Percentiles rank a stretch among this genome's conserved stretches.
Conservation (phyloP, 2,113 vertebrate species). For the Paedocypris sp. region DNA sequence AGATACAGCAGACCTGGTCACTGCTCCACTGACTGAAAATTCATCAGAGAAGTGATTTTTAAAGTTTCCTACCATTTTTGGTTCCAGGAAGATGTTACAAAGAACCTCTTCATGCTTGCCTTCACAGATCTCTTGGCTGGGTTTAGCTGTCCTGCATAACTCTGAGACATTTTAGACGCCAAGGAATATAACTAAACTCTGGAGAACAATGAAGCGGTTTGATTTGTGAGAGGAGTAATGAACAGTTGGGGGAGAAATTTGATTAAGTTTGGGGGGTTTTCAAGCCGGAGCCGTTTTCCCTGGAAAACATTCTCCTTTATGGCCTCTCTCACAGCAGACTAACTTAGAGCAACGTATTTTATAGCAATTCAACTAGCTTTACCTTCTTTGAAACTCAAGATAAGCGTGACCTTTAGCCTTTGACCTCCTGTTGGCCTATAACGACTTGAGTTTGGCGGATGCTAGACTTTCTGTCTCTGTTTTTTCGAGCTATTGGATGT, state of each 20-base stretch:
- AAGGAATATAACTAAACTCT: conserved; percentile 35
- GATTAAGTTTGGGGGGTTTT: conserved; percentile 40
- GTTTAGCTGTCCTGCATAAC: conserved; percentile 29
- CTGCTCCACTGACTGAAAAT: neutral
- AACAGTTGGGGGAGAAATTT: conserved; percentile 50
- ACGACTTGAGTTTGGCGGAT: conserved; percentile 38
- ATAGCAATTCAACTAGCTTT: conserved; percentile 45
- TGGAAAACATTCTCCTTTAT: conserved; percentile 15
- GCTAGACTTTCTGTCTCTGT: conserved; percentile 58
- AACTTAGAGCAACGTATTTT: conserved; percentile 28
- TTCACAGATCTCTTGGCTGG: conserved; percentile 16
- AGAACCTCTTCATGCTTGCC: neutral
- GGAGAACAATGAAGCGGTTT: conserved; percentile 46
- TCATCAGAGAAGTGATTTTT: too few species aligned
- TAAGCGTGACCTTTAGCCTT: conserved; percentile 48
- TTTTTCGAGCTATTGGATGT: conserved; percentile 31
- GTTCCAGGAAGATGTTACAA: neutral
- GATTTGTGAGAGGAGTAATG: conserved; percentile 57
- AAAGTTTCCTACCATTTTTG: too few species aligned
- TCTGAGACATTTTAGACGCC: conserved; percentile 26
- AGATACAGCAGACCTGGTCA: too few species aligned
- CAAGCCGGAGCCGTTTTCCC: neutral
- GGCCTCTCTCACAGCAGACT: neutral
- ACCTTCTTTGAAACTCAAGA: conserved; percentile 54
- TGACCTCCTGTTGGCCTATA: conserved; percentile 49